Evolutionary conservation across 2,113 vertebrate species (phyloP).

Genomic region (Aramus guarauna): DNA sequence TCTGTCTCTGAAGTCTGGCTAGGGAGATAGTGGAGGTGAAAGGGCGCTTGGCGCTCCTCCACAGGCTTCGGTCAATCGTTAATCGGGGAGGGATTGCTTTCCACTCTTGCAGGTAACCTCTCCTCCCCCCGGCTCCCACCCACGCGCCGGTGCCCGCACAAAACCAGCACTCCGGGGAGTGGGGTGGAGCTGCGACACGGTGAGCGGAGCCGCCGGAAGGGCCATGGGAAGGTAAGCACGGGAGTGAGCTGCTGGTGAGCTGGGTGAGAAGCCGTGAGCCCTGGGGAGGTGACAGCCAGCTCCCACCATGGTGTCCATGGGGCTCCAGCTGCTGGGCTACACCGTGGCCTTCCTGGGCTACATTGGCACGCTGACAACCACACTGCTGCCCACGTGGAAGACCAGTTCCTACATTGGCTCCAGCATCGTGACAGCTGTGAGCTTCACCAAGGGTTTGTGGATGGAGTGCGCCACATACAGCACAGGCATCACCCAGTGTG

Average conservation of each 20-base stretch:
- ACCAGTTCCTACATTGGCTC: conserved; percentile 87
- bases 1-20: not conserved
- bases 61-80: conserved; percentile 44
- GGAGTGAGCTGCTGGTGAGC: not conserved
- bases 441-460: conserved; percentile 92
- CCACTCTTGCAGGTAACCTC: conserved; percentile 41
- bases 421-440: conserved; percentile 90
- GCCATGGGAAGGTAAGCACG: not conserved
- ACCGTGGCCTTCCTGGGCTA: conserved; percentile 85
- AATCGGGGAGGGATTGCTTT: conserved; percentile 45
- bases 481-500: conserved; percentile 94
- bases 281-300: not conserved
- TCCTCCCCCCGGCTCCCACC: conserved; percentile 26
- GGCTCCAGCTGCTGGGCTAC: conserved; percentile 90
- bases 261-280: not conserved
- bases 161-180: not conserved
- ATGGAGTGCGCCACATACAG: conserved; percentile 95
- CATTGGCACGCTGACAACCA: conserved; percentile 84
- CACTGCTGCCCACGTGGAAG: conserved; percentile 89
- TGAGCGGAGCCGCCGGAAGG: not conserved
- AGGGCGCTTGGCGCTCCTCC: conserved; percentile 23
- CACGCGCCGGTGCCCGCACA: not conserved
- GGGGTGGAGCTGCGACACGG: not conserved
- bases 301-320: conserved; percentile 81
- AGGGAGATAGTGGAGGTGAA: conserved; percentile 54